phyloP scores from a whole-genome alignment of 2,797 vertebrate genomes.

The Clarias pachynema region DNA sequence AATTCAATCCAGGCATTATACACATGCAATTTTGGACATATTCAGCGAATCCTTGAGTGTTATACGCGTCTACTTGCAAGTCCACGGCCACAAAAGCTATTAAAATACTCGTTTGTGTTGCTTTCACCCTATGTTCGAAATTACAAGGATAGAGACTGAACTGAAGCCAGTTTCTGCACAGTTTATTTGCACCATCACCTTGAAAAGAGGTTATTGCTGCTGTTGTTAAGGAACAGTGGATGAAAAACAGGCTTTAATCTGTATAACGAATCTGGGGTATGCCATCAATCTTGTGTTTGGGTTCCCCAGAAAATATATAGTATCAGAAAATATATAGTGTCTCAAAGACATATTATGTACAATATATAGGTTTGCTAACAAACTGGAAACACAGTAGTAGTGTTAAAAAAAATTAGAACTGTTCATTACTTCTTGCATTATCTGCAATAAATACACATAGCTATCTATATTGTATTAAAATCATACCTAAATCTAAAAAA shows the following conservation, averaged over 20 bases:
- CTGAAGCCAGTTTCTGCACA: neutral
- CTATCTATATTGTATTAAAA: neutral
- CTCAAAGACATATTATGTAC: neutral
- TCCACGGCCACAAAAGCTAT: conserved; percentile 15
- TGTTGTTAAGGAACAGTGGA: neutral
- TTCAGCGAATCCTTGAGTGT: conserved; percentile 38
- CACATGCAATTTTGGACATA: conserved; percentile 25
- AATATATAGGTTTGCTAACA: neutral
- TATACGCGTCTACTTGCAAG: conserved; percentile 31
- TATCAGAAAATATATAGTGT: neutral
- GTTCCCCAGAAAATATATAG: neutral
- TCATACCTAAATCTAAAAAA: neutral
- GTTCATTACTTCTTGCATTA: neutral
- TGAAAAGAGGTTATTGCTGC: neutral
- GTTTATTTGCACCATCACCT: conserved; percentile 31
- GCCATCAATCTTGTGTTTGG: neutral
- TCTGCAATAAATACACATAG: neutral
- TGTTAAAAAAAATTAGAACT: neutral
- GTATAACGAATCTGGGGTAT: neutral
- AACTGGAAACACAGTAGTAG: neutral
- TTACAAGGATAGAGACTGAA: conserved; percentile 16
- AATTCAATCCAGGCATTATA: conserved; percentile 28
- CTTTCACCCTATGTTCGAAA: conserved; percentile 23
- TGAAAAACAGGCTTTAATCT: neutral
- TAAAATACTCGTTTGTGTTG: conserved; percentile 32